phyloP scores from a whole-genome alignment of 2,888 invertebrate genomes.

The Meandrusa payeni region DNA sequence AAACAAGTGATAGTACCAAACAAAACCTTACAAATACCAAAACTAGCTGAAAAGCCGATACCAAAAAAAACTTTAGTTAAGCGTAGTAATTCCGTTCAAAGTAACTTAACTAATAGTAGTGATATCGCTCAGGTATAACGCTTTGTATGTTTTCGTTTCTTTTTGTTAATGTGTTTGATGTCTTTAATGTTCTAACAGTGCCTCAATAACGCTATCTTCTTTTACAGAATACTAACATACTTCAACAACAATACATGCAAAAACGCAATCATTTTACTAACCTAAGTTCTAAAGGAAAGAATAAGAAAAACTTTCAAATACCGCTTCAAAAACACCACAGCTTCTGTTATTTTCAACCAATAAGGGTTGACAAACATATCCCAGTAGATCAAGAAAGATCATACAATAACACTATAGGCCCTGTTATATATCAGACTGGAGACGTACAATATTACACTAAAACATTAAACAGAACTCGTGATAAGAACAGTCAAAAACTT shows the following conservation, averaged over 20 bases:
- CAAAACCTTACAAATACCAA: constrained; percentile 76
- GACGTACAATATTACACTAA: constrained; percentile 71
- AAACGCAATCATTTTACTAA: constrained; percentile 80
- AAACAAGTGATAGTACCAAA: constrained; percentile 68
- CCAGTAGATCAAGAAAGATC: constrained; percentile 68
- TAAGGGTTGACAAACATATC: constrained; percentile 81
- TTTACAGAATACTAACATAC: constrained; percentile 83
- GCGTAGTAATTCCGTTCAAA: constrained; percentile 71
- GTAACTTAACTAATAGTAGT: constrained; percentile 51
- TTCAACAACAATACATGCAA: constrained; percentile 80
- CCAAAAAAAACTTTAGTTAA: constrained; percentile 67
- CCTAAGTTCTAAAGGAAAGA: constrained; percentile 69
- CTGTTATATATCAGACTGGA: constrained; percentile 67
- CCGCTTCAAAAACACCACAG: constrained; percentile 84
- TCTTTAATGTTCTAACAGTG: constrained; percentile 34
- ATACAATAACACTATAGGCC: constrained; percentile 72
- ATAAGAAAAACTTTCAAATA: constrained; percentile 83
- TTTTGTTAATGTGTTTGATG: constrained; percentile 24
- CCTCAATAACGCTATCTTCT: constrained; percentile 69
- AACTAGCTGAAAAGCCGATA: constrained; percentile 69
- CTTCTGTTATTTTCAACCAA: constrained; percentile 84
- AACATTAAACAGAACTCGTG: constrained; percentile 71
- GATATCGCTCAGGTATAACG: constrained; percentile 72
- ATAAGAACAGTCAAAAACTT: constrained; percentile 68
- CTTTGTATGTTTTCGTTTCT: constrained; percentile 46